These are phyloP conservation scores for Chrysina gloriosa DNA, from an alignment of 2,888 invertebrate genomes.

Conservation along the genomic window DNA sequence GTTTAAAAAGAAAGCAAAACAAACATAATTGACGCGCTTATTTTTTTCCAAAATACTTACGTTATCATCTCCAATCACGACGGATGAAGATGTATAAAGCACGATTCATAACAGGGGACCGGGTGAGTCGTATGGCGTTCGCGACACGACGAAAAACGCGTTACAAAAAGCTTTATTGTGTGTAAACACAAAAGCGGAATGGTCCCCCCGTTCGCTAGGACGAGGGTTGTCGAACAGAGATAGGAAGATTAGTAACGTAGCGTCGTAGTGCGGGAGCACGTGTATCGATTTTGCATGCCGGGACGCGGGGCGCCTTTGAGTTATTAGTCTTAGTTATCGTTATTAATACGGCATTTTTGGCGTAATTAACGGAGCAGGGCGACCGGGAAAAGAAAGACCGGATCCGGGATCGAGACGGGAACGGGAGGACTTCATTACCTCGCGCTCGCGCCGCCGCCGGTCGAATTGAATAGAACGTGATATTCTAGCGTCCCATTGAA, in stretches of 20 bases:
- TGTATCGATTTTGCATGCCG: conserved; percentile 27
- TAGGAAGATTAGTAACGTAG: conserved; percentile 1
- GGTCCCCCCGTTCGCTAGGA: background rate
- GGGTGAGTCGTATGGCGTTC: too few relatives aligned
- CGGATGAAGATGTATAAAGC: too few relatives aligned
- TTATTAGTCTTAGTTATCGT: conserved; percentile 51
- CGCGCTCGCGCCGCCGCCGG: background rate
- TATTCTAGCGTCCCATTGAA: conserved; percentile 43
- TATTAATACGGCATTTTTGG: conserved; percentile 49
- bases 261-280: background rate
- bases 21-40: too few relatives aligned
- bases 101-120: too few relatives aligned
- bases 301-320: conserved; percentile 45
- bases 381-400: background rate
- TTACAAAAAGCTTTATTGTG: conserved; percentile 15
- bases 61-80: too few relatives aligned
- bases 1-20: too few relatives aligned
- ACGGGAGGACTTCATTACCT: conserved; percentile 40
- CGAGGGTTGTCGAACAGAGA: background rate
- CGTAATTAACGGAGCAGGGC: conserved; percentile 46
- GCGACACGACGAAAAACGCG: background rate
- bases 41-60: too few relatives aligned
- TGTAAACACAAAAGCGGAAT: conserved; percentile 24
- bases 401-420: conserved; percentile 1
- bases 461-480: conserved; percentile 39